Evolutionary conservation across 2,888 invertebrate genomes (phyloP), one percentile per base, ranked within the genome.

Genomic region (Cerastoderma edule): DNA sequence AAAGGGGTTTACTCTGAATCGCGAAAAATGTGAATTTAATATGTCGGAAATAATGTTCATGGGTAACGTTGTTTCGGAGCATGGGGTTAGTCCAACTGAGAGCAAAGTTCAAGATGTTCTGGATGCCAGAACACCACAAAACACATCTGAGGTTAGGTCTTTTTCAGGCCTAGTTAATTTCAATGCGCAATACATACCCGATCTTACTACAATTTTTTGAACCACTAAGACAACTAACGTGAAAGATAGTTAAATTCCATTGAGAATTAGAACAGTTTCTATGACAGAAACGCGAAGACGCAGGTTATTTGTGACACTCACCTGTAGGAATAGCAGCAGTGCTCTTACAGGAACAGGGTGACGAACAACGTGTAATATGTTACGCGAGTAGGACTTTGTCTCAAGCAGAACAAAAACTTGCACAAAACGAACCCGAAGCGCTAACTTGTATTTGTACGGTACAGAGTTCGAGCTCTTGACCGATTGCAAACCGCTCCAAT

Each of bases 21-120:
- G n/a, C 24, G 70, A 75, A 1, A 85, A 85, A 64, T 84, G 82
- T 69, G 28, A 80, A 69, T 83, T 85, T 57, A 72, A 71, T 28
- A 72, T 83, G 69, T 46, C 67, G 6, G 24, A 81, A 32, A 44
- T 78, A n/a, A 39, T 24, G 13, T 81, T 81, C 56, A 76, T 81
- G 73, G 75, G 75, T 13, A 66, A 79, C 66, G 27, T 74, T 1
- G 54, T 83, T 32, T 74, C 67, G 5, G 72, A 44, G 13, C 32
- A 63, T 13, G 80, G 80, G 13, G 77, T 83, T 0, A 50, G 72
- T 35, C 77, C 72, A 22, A 33, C 64, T 2, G 28, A 78, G 13
- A 35, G 22, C 13, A 71, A 79, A 46, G 71, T 83, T 2, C 48
- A 68, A 27, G 80, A 75, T 2, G 57, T 84, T 1, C 19, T 48